Percentiles rank a stretch among this genome's conserved stretches.
phyloP scores from a whole-genome alignment of 2,888 invertebrate genomes.

The Lycocerus yunnanus region DNA sequence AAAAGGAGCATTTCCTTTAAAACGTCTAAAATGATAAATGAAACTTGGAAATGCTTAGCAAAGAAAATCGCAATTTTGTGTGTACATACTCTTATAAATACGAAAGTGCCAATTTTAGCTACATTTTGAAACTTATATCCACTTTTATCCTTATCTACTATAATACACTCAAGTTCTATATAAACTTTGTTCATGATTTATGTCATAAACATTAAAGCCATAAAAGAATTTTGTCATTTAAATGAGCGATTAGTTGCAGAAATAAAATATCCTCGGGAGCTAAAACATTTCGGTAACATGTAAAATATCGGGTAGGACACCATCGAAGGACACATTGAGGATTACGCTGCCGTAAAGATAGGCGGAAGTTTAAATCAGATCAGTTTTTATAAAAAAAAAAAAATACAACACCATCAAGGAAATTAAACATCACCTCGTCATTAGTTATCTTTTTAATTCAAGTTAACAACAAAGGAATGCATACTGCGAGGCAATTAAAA shows the following conservation, averaged over 20 bases:
- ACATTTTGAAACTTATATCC: background rate
- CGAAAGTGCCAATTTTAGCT: background rate
- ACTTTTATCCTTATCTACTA: background rate
- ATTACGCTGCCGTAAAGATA: too few relatives aligned
- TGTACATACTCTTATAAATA: background rate
- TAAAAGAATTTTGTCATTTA: background rate
- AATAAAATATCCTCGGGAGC: background rate
- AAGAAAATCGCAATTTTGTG: background rate
- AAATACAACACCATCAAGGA: too few relatives aligned
- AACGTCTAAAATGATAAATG: constrained; percentile 1
- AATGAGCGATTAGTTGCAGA: background rate
- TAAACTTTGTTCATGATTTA: background rate
- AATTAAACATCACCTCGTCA: background rate
- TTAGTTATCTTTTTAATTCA: background rate
- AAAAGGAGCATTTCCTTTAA: constrained; percentile 4
- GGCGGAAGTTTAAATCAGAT: too few relatives aligned
- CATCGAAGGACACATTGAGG: too few relatives aligned
- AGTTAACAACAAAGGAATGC: background rate
- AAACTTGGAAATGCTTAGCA: background rate
- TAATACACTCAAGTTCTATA: background rate
- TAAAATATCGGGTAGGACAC: too few relatives aligned
- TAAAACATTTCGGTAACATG: too few relatives aligned
- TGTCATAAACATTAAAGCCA: background rate
- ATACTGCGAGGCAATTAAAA: background rate
- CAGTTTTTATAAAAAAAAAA: too few relatives aligned